Conservation (phyloP, 2,888 invertebrate species). For the Pristionchus exspectatus region DNA sequence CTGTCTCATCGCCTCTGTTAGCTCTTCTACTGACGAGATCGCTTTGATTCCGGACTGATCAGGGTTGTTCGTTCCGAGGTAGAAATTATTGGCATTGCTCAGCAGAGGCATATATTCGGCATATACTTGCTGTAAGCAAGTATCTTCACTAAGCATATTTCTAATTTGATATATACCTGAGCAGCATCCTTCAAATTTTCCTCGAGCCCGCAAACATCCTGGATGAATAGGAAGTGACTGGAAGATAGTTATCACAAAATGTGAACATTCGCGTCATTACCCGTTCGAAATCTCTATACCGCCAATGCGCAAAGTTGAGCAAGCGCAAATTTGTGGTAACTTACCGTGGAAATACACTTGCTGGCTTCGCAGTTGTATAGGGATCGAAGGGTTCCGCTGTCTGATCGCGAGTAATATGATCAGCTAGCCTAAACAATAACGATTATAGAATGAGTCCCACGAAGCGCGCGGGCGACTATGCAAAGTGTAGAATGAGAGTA, state of each 20-base stretch:
- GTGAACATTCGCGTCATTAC: no score
- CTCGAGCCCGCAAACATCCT: constrained; percentile 34
- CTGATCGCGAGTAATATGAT: background rate
- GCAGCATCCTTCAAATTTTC: background rate
- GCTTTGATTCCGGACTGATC: background rate
- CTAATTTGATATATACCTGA: background rate
- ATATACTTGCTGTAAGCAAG: background rate
- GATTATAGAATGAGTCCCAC: no score
- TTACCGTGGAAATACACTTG: background rate
- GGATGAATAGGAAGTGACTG: constrained; percentile 3
- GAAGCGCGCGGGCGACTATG: no score
- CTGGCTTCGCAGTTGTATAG: background rate
- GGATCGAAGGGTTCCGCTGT: constrained; percentile 26
- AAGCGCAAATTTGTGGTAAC: no score
- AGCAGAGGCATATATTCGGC: background rate
- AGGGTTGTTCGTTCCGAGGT: background rate
- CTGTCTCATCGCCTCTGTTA: background rate
- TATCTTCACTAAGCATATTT: background rate
- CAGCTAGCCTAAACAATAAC: background rate
- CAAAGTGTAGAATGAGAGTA: no score
- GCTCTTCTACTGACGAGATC: background rate
- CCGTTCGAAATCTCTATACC: no score
- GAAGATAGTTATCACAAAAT: background rate
- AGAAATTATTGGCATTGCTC: background rate
- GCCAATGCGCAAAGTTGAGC: no score